Evolutionary conservation across 2,113 vertebrate species (phyloP), one percentile per base, ranked within the genome.

Genomic region (Rhea pennata): DNA sequence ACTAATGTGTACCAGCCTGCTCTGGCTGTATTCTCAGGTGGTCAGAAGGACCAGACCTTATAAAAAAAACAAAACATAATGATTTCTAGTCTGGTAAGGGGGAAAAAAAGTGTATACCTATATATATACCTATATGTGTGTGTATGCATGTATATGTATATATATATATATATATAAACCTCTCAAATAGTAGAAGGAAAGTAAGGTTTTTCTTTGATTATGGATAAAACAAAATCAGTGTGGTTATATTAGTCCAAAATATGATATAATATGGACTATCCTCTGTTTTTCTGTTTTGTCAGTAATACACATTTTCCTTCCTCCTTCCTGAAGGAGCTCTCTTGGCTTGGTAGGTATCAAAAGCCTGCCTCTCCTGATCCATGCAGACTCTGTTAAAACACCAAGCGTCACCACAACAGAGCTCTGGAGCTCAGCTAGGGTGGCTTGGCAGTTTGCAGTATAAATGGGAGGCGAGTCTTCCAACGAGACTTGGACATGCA

Each of bases 401-500:
- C 20, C 40, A 15, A 3, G 6, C 26, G 40, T 36, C n/a, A 78
- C 17, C 61, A 14, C 4, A 0, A 1, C 6, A 10, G 27, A 69
- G 23, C 42, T 64, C 46, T 54, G 61, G 19, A 66, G 50, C 15
- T 65, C 56, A 72, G 22, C 53, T 83, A 31, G 64, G 33, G 29
- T 36, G 16, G 3, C 16, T 90, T 61, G 13, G 29, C 3, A 8
- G 11, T 29, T 44, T 7, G 23, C 23, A 31, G 8, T 22, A 31
- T 59, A 40, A 69, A 61, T 8, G 66, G 40, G 64, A 46, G 5
- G 1, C 29, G 29, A 80, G 39, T 44, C 40, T 15, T 54, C n/a
- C 29, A 40, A 67, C 29, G 40, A 78, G 17, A 4, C 2, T 82
- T 0, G 0, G 16, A 21, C 21, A 54, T 46, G 50, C 2, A 36